phyloP scores from a whole-genome alignment of 37 sponge, comb jelly and placozoan species.

The Aplysina aerophoba region DNA sequence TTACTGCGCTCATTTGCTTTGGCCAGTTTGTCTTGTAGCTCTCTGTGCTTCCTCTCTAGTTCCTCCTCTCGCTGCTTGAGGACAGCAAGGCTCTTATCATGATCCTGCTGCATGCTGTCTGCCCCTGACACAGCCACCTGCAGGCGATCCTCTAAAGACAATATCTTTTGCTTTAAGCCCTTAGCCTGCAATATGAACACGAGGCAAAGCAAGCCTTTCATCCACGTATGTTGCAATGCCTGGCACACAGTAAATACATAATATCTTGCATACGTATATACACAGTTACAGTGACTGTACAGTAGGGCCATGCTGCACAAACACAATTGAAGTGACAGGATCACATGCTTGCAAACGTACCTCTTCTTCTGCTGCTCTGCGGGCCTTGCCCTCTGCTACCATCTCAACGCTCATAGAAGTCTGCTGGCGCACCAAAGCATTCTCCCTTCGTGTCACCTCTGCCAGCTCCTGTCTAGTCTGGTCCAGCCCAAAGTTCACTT shows the following conservation, averaged over 20 bases:
- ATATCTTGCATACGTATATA: background rate
- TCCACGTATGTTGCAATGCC: too few species aligned
- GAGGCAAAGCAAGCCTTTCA: too few species aligned
- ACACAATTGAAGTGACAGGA: too few species aligned
- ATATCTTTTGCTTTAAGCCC: too few species aligned
- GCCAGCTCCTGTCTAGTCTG: conserved; percentile 24
- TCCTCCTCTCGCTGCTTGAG: background rate
- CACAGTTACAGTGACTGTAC: too few species aligned
- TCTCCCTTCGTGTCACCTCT: conserved; percentile 17
- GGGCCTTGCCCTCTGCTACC: conserved; percentile 23
- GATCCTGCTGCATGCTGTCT: too few species aligned
- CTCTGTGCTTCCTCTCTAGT: background rate
- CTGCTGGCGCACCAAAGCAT: conserved; percentile 27
- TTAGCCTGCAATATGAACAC: too few species aligned
- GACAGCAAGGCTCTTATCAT: too few species aligned
- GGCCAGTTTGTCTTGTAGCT: background rate
- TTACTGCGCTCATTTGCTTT: background rate
- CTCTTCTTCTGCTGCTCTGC: conserved; percentile 3
- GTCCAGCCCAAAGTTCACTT: background rate
- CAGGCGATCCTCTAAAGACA: too few species aligned
- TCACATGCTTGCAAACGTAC: background rate
- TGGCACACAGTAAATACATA: background rate
- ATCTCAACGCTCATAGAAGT: conserved; percentile 25
- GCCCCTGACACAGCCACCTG: too few species aligned
- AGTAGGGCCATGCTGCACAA: too few species aligned